Evolutionary conservation across 2,888 invertebrate species (phyloP), one percentile per base, ranked within the genome.

Genomic region (Tenthredo scrophulariae): DNA sequence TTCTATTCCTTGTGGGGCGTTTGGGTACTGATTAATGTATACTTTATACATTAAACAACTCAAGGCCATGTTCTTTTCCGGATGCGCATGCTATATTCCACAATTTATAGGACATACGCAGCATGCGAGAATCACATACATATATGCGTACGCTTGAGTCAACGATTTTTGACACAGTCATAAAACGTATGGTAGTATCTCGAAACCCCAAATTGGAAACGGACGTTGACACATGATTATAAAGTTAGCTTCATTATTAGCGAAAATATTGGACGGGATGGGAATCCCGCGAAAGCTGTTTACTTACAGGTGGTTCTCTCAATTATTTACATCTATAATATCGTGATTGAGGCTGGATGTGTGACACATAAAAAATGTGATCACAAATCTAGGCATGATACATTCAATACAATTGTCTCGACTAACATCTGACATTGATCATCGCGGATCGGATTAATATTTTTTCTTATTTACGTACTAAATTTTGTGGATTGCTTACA

Each of bases 1-100:
- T 54, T 77, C 26, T 77, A 40, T n/a, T 80, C 58, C 15, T 80
- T 62, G 80, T 62, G 80, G 40, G 40, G 62, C 40, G 37, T n/a
- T 40, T 80, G 77, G 33, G 3, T 40, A 33, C 80, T 29, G 72
- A 84, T 72, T 37, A 33, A 22, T 37, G 26, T 46, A 26, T 37
- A 37, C 22, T 37, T 10, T 22, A n/a, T 22, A 37, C 37, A 67
- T 83, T 43, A 3, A 29, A 58, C 26, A 40, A 72, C 29, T 40
- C 40, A 50, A 37, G 43, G 40, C 7, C n/a, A 40, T 1, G 40
- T 22, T 80, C 7, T 37, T 58, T 62, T 13, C 13, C 40, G 7
- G 22, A 33, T 7, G 40, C 62, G 6, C 18, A 15, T 18, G 22
- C 4, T 18, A 9, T 29, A 50, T 13, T 37, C n/a, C n/a, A 40